Evolutionary conservation across 2,888 invertebrate species (phyloP).

Genomic region (Morpho helenor): DNA sequence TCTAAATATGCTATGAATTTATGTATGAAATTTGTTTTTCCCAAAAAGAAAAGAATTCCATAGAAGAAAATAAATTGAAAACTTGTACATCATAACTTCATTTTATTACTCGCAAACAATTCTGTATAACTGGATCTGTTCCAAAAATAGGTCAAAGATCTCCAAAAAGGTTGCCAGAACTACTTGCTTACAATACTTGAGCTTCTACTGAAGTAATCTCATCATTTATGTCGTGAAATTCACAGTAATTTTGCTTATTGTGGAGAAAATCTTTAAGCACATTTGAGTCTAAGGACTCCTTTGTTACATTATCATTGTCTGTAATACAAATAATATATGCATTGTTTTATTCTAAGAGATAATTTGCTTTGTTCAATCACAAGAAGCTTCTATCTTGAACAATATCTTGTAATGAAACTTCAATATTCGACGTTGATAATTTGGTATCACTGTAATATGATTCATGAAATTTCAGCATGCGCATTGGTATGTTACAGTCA

Average conservation of each 20-base stretch:
- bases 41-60: slow-evolving; percentile 6
- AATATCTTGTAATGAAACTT: too few species aligned
- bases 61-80: slow-evolving; percentile 18
- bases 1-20: too few species aligned
- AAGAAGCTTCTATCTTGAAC: neutral
- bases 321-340: neutral
- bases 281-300: slow-evolving; percentile 3
- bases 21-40: too few species aligned
- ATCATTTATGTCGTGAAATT: slow-evolving; percentile 1
- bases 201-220: slow-evolving; percentile 7
- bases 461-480: too few species aligned
- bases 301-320: slow-evolving; percentile 4
- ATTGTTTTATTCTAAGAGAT: neutral
- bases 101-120: slow-evolving; percentile 13
- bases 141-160: slow-evolving; percentile 22
- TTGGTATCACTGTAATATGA: too few species aligned
- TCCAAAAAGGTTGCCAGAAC: slow-evolving; percentile 21
- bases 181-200: slow-evolving; percentile 4
- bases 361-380: neutral
- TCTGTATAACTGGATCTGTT: slow-evolving; percentile 24
- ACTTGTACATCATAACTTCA: slow-evolving; percentile 14
- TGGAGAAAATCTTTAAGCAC: slow-evolving; percentile 4
- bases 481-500: too few species aligned
- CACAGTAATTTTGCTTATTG: neutral
- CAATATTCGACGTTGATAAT: too few species aligned